Base-by-base conservation (phyloP, 2,797 vertebrate genomes). In the Gymnopithys bicolor region DNA sequence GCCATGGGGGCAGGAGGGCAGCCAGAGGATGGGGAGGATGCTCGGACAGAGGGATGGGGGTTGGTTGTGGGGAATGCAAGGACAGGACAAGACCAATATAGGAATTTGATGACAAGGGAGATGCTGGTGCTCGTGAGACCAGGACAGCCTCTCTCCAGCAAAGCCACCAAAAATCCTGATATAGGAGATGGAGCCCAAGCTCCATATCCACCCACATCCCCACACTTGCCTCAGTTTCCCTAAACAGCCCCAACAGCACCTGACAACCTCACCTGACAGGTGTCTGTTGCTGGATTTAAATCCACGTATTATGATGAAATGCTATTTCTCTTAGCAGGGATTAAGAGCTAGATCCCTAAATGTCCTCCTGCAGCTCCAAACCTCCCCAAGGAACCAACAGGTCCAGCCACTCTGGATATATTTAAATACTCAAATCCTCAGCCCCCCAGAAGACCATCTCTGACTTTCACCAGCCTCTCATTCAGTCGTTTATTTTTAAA, bases 281-380 rank as follows among this genome's bases (percentile, higher is more conserved):
- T 16, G 67, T 32, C 30, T 48, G 77, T 37, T n/a, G 82, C 13
- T 32, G 51, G 51, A 27, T 66, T 87, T 76, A 59, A 70, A 74
- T 27, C 37, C 0, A 5, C 1, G 4, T 1, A 3, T 15, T 7
- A 1, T 5, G 9, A 32, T 0, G 62, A 73, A 87, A 53, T 0
- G 1, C 35, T 18, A 1, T 76, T 91, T 58, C n/a, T n/a, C 48
- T 62, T 2, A 0, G 11, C 23, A 46, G 11, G 21, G 21, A 21
- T 5, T 5, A 41, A 67, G 22, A 83, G 35, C 0, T 3, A 24
- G 52, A 77, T 52, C 71, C 22, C 17, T 7, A 37, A 75, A 85
- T 0, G 7, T 30, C 79, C 67, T 85, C 63, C 71, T 17, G 58
- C 55, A 82, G 70, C 46, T 52, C 45, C 23, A 58, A 84, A 46